Percentiles rank a stretch among this genome's conserved stretches.
Evolutionary conservation across 2,797 vertebrate species (phyloP).

Genomic region (Pampus argenteus): DNA sequence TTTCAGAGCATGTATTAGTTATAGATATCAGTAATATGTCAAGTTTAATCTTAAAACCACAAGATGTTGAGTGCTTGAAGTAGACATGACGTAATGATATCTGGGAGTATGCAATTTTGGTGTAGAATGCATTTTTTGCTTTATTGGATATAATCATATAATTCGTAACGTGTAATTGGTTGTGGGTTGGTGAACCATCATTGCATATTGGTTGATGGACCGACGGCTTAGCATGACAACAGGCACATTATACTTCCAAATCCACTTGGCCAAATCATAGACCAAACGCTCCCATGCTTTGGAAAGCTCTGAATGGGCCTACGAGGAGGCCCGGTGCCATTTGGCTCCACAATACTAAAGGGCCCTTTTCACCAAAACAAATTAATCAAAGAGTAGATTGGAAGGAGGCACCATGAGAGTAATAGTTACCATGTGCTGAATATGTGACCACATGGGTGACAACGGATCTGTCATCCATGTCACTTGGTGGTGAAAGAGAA

Average conservation of each 20-base stretch:
- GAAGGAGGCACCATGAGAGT: conserved; percentile 72
- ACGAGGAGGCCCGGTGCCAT: conserved; percentile 55
- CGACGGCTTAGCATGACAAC: conserved; percentile 64
- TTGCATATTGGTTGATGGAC: conserved; percentile 41
- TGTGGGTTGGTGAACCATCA: conserved; percentile 46
- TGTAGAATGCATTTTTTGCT: conserved; percentile 35
- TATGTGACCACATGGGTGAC: conserved; percentile 71
- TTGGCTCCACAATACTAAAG: conserved; percentile 64
- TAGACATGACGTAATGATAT: conserved; percentile 36
- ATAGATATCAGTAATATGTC: conserved; percentile 7
- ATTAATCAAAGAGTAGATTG: conserved; percentile 79
- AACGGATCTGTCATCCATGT: conserved; percentile 78
- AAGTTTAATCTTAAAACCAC: conserved; percentile 8
- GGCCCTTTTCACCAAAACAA: conserved; percentile 74
- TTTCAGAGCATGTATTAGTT: background rate
- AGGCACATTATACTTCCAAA: conserved; percentile 58
- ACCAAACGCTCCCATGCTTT: conserved; percentile 54
- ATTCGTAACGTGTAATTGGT: conserved; percentile 50
- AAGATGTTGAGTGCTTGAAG: conserved; percentile 35
- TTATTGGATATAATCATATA: conserved; percentile 37
- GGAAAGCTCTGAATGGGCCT: conserved; percentile 52
- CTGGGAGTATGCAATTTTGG: conserved; percentile 54
- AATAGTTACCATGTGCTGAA: conserved; percentile 82
- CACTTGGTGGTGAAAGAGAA: conserved; percentile 75
- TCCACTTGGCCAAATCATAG: conserved; percentile 53